Evolutionary conservation across 2,888 invertebrate genomes (phyloP), one percentile per base, ranked within the genome.

Genomic region (Luperina nickerlii): DNA sequence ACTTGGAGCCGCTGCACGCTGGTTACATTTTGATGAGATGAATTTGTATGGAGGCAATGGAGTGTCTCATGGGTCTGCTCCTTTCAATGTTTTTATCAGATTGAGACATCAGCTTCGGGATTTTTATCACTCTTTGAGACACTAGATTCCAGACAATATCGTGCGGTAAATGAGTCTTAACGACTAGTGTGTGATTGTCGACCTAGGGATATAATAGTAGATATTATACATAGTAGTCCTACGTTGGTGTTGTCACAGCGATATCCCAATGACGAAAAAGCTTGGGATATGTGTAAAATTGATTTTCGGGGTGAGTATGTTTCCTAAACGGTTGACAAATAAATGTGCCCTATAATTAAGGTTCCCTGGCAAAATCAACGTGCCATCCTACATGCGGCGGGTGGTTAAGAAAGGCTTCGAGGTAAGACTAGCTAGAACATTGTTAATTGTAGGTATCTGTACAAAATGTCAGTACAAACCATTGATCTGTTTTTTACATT

Each of bases 361-460:
- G 96, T 96, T 96, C 86, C 96, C 96, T 13, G 96, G 96, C 6
- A 96, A 93, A 92, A 91, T 96, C 15, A 90, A 92, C 42, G 84
- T 94, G 57, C 91, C 87, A 24, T 75, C 74, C 5, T 60, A 13
- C 51, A 66, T 75, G 86, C 67, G 20, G 38, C 51, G n/a, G 6
- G 38, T 32, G 24, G 42, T 38, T 38, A 83, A 71, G 65, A 77
- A n/a, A 72, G 24, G 27, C 13, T 20, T 32, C 5, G 84, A 87
- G 0, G 85, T 85, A 68, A 80, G 85, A 84, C 62, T 71, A 73
- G 4, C 62, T 71, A 73, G 4, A 70, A 32, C 54, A 63, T 38
- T 27, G 38, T 62, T 20, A 51, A 24, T 32, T 54, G 18, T 24
- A 71, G 11, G 7, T 24, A 72, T 20, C 6, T 18, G 18, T 51